Conservation (phyloP, 2,797 vertebrate species). For the Sebastes oblongus region DNA sequence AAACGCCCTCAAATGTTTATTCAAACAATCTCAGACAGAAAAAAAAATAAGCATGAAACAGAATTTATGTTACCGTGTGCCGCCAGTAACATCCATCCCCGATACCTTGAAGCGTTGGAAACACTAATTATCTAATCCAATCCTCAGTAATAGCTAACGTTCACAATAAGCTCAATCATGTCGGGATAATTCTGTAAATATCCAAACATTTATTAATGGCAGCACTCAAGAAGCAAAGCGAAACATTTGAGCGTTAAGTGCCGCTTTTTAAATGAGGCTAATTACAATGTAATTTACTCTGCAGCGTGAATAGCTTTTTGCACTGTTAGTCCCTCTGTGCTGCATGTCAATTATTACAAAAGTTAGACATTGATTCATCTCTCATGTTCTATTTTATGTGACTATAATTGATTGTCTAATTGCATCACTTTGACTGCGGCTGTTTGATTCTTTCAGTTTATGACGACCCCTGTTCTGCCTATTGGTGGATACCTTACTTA, state of each 20-base stretch:
- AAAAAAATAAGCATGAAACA: conserved; percentile 16
- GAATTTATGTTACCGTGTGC: conserved; percentile 20
- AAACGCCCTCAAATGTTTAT: conserved; percentile 41
- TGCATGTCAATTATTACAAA: not conserved
- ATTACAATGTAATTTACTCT: conserved; percentile 32
- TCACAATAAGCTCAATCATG: conserved; percentile 8
- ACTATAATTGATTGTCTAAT: conserved; percentile 30
- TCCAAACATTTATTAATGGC: conserved; percentile 40
- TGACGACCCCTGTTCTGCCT: not conserved
- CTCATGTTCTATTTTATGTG: conserved; percentile 17
- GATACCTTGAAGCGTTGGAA: not conserved
- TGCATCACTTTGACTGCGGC: conserved; percentile 14
- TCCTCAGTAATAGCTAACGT: conserved; percentile 9
- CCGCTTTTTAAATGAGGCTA: conserved; percentile 26
- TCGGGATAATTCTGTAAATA: conserved; percentile 28
- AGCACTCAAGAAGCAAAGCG: conserved; percentile 16
- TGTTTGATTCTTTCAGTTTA: conserved; percentile 3
- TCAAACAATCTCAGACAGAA: conserved; percentile 21
- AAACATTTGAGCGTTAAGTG: conserved; percentile 16
- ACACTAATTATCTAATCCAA: not conserved
- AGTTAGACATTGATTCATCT: not conserved
- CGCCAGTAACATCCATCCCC: not conserved
- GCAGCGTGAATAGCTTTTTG: conserved; percentile 21
- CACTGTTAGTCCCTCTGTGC: not conserved
- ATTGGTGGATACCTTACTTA: not conserved